Evolutionary conservation across 2,113 vertebrate genomes (phyloP), one percentile per base, ranked within the genome.

Genomic region (Corvus hawaiiensis): DNA sequence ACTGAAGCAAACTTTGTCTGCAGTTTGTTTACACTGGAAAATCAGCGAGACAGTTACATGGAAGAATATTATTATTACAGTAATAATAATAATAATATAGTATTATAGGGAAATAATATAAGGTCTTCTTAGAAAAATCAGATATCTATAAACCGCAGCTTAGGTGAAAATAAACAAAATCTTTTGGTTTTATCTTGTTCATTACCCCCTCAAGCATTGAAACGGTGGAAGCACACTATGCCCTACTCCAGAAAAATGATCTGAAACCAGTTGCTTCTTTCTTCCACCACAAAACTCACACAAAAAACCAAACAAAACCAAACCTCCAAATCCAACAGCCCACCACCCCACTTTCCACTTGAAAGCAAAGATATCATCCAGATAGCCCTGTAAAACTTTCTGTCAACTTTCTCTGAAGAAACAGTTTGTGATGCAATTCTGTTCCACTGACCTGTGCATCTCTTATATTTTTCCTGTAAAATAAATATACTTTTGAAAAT

Each of bases 21-120:
- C 79, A 83, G 59, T 67, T 83, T 90, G 66, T 90, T 95, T 90
- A 83, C 95, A 95, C 76, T 79, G 52, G 56, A 72, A 85, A 82
- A 85, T 67, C 52, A 95, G 56, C 0, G 2, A 90, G 67, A 88
- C 67, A 55, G 62, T 80, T 91, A 87, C 30, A 80, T 0, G n/a
- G 58, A 89, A 93, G 77, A 94, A 32, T 49, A 93, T 72, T 56
- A 88, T 78, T 32, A 91, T 39, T 39, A 80, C 4, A 56, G 20
- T 44, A 64, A 80, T 84, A 73, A 77, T 30, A 73, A 73, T 30
- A 78, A 51, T 59, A 93, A 80, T 48, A 64, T 6, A 59, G 26
- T 73, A 61, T 48, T 59, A 72, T 20, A 79, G 23, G 20, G 23
- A 88, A 86, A 92, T 67, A 85, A 75, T 79, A 26, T n/a, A 46